Conservation (phyloP, 1,140 invertebrate genomes). For the Drosophila busckii region DNA sequence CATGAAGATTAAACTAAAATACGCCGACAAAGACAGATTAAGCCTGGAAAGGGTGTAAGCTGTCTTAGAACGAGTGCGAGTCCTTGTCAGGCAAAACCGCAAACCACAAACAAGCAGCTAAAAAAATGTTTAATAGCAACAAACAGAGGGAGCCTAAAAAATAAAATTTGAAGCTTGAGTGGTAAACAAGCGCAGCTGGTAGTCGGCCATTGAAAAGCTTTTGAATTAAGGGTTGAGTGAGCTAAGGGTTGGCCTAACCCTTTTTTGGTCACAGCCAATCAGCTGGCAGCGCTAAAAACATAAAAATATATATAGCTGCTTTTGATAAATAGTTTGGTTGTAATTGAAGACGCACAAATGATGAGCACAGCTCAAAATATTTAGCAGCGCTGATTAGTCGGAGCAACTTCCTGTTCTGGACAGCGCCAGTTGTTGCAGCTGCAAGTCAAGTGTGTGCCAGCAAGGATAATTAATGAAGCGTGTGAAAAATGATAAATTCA, state of each 20-base stretch:
- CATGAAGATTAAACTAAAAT: conserved; percentile 42
- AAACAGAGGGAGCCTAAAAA: not conserved
- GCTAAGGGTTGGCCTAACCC: conserved; percentile 19
- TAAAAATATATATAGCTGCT: no score
- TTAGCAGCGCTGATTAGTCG: conserved; percentile 9
- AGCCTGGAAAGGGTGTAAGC: conserved; percentile 33
- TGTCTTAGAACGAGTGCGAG: conserved; percentile 22
- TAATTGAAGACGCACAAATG: conserved; percentile 17
- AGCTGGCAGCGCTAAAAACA: no score
- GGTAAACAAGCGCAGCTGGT: conserved; percentile 19
- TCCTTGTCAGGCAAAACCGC: no score
- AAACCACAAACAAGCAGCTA: not conserved
- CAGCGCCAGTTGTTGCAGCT: not conserved
- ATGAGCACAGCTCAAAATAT: conserved; percentile 29
- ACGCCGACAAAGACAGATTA: conserved; percentile 37
- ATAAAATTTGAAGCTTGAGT: not conserved
- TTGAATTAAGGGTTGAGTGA: conserved; percentile 14
- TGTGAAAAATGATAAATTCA: conserved; percentile 35
- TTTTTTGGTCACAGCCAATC: conserved; percentile 32
- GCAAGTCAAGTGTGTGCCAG: conserved; percentile 29
- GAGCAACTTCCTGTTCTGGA: conserved; percentile 14
- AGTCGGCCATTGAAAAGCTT: conserved; percentile 39
- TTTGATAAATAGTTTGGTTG: conserved; percentile 20
- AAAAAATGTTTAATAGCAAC: conserved; percentile 10
- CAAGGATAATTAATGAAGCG: conserved; percentile 42